Base-by-base conservation (phyloP, 2,888 invertebrate species). In the Ormyrus rosae region DNA sequence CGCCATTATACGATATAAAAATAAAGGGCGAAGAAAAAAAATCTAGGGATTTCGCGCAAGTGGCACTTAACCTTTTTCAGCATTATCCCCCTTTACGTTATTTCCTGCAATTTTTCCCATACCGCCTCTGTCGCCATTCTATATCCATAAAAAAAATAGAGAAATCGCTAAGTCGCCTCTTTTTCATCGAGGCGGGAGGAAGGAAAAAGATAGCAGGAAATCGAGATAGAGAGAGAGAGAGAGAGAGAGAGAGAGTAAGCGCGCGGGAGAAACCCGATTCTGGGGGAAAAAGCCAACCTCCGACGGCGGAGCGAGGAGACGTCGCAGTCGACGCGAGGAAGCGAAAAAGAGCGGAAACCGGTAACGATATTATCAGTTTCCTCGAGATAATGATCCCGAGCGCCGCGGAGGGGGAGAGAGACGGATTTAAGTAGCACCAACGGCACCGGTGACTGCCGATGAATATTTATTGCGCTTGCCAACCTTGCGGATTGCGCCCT, bases 301-400 rank as follows among this genome's bases (percentile, higher is more conserved):
- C 34, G 34, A 34, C 34, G 19, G 19, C 19, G 19, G 19, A 19
- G 19, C 19, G 19, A 19, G 19, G 19, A 19, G 19, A 19, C 19
- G 19, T 19, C 19, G 19, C 19, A 19, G 19, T 19, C 34, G 34
- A 34, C 34, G 34, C 9, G 51, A n/a, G 45, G 48, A 58, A 48
- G 64, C 8, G 8, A 9, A 53, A 34, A 34, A 46, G 11, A 13
- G 7, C 13, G 7, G 19, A 6, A 45, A 56, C 19, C 11, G 53
- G 56, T 81, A 70, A 81, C 50, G 46, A 77, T 55, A 77, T 81
- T 81, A 78, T 73, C 81, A 70, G 73, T 53, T 80, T 70, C n/a
- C 45, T 46, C 56, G 58, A 19, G 67, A 76, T 65, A 68, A 64
- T 68, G 50, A 63, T 53, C 34, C 9, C 34, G 19, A 11, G 34